These are phyloP conservation scores for Brachionus plicatilis DNA, from an alignment of 1,140 invertebrate species.

Conservation along the genomic window DNA sequence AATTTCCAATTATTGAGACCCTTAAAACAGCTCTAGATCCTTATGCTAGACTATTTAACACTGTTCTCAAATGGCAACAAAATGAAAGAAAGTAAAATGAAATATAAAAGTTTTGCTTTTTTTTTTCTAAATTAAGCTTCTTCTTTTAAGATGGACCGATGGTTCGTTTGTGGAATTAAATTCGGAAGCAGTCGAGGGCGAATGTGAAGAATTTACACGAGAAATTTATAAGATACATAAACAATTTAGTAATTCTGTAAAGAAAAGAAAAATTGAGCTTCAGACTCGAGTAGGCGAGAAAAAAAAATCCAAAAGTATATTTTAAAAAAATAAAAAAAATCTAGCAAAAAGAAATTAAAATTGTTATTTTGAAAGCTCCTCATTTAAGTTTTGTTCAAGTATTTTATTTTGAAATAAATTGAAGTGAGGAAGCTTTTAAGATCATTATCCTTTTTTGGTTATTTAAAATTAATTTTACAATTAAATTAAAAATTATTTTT, in stretches of 20 bases:
- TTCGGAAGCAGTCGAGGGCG: conserved; percentile 71
- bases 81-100: conserved; percentile 65
- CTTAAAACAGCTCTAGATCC: conserved; percentile 45
- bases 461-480: too few relatives aligned
- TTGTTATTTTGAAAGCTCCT: too few relatives aligned
- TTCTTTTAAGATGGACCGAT: conserved; percentile 63
- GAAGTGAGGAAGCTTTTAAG: too few relatives aligned
- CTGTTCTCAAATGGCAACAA: conserved; percentile 39
- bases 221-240: conserved; percentile 56
- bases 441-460: too few relatives aligned
- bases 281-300: conserved; percentile 63
- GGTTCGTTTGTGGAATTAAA: conserved; percentile 73
- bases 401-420: too few relatives aligned
- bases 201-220: conserved; percentile 47
- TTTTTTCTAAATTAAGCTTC: conserved; percentile 76
- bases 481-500: background rate
- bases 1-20: conserved; percentile 70
- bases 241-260: conserved; percentile 48
- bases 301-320: conserved; percentile 66
- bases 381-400: too few relatives aligned
- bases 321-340: too few relatives aligned
- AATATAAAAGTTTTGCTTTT: conserved; percentile 47
- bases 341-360: too few relatives aligned
- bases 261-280: conserved; percentile 51
- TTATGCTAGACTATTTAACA: conserved; percentile 30